Evolutionary conservation across 2,797 vertebrate species (phyloP).

Genomic region (Acanthis flammea): DNA sequence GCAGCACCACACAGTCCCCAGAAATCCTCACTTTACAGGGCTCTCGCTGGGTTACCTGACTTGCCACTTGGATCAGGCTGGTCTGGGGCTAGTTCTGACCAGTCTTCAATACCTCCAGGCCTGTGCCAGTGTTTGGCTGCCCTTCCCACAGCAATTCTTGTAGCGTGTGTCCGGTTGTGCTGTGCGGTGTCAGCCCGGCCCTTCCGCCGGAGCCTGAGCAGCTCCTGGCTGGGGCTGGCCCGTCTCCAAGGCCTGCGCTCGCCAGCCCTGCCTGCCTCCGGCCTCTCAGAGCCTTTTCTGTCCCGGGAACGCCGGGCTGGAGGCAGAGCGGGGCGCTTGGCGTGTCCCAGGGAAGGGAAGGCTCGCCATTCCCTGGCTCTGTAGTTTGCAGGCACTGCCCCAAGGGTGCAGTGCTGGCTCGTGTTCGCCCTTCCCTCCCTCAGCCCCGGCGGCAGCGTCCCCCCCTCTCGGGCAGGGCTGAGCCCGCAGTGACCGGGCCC

Average conservation of each 20-base stretch:
- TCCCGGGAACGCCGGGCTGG: background rate
- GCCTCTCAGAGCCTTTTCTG: fast-evolving
- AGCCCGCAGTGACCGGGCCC: fast-evolving
- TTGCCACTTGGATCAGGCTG: background rate
- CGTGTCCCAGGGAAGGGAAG: background rate
- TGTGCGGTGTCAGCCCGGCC: background rate
- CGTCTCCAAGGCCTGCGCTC: fast-evolving
- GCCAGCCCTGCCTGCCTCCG: background rate
- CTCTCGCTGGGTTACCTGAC: background rate
- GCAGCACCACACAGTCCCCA: background rate
- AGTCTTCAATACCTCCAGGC: background rate
- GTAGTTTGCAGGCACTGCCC: conserved; percentile 20
- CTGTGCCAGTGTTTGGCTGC: background rate
- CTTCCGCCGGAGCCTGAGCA: fast-evolving
- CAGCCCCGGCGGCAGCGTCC: background rate
- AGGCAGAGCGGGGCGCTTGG: background rate
- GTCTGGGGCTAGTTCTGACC: background rate
- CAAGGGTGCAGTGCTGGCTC: conserved; percentile 57
- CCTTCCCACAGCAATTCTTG: background rate
- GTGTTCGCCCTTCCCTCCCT: background rate
- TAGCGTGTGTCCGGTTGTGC: background rate
- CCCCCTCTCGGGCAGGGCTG: background rate
- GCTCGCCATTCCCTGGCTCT: background rate
- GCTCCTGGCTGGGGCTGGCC: background rate
- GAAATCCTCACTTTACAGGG: background rate